These are phyloP conservation scores for Gallinago jamesoni DNA, from an alignment of 2,113 vertebrate species.

Conservation along the genomic window DNA sequence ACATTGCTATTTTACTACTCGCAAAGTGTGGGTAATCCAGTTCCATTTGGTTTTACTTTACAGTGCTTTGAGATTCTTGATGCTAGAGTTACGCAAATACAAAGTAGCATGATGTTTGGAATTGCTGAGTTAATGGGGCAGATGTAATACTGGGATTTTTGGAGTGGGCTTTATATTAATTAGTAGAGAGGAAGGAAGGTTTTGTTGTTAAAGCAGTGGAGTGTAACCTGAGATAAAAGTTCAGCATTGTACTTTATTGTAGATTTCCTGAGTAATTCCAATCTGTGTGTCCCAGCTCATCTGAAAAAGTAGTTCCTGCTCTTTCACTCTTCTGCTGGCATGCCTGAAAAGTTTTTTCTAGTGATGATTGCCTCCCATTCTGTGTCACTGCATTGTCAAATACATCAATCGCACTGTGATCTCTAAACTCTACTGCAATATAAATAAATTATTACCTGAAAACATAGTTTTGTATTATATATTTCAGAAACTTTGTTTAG, in stretches of 20 bases:
- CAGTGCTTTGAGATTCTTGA: background rate
- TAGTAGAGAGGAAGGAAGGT: background rate
- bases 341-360: background rate
- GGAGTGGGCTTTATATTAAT: background rate
- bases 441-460: background rate
- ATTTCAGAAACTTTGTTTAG: conserved; percentile 1
- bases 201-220: background rate
- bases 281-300: background rate
- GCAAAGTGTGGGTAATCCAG: background rate
- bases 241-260: background rate
- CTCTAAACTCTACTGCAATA: background rate
- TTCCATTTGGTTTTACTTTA: background rate
- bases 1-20: background rate
- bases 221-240: background rate
- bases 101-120: background rate
- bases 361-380: background rate
- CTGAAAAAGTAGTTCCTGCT: background rate
- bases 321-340: background rate
- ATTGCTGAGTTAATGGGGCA: background rate
- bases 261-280: background rate
- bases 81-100: background rate
- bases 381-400: background rate
- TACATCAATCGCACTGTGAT: background rate
- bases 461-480: background rate
- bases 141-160: background rate